Base-by-base conservation (phyloP, 2,888 invertebrate genomes). In the Pheosia gnoma region DNA sequence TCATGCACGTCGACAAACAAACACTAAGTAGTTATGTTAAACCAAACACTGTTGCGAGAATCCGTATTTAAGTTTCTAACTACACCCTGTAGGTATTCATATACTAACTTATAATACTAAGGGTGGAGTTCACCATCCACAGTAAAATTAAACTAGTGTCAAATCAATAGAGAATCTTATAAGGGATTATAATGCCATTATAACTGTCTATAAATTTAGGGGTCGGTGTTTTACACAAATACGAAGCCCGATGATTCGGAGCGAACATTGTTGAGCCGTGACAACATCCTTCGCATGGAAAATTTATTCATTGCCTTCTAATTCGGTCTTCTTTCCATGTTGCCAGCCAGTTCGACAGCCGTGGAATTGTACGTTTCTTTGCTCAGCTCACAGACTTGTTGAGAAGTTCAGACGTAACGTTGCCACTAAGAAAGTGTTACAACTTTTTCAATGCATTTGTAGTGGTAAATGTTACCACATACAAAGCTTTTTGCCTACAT, bases 241-340 rank as follows among this genome's bases (percentile, higher is more conserved):
- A 2, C 47, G 47, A 47, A 47, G 43, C 43, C 47, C 0, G 47
- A 52, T 60, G 41, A 60, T 64, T 63, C 62, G 63, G 47, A 45
- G 9, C 10, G 45, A 9, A 55, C 60, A 59, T n/a, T 65, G 63
- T 59, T 59, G 71, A 73, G 73, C 69, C 60, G 67, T 65, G 59
- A 63, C 66, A 57, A 63, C 66, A 57, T 54, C 72, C 58, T 65
- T 73, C 77, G 70, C 59, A 67, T 61, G 75, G 81, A 79, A 81
- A 82, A 80, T 81, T 81, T 80, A 82, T 82, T 82, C 80, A 82
- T 82, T 79, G 79, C 67, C 59, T 66, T 65, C 72, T 80, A 79
- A 81, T 75, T 76, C 72, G 72, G 59, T 80, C 78, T 73, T 66
- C 74, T 68, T 60, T 75, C 69, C 63, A 41, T 43, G 52, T 51